Evolutionary conservation across 2,113 vertebrate species (phyloP).

Genomic region (Protomyctophum bolini): DNA sequence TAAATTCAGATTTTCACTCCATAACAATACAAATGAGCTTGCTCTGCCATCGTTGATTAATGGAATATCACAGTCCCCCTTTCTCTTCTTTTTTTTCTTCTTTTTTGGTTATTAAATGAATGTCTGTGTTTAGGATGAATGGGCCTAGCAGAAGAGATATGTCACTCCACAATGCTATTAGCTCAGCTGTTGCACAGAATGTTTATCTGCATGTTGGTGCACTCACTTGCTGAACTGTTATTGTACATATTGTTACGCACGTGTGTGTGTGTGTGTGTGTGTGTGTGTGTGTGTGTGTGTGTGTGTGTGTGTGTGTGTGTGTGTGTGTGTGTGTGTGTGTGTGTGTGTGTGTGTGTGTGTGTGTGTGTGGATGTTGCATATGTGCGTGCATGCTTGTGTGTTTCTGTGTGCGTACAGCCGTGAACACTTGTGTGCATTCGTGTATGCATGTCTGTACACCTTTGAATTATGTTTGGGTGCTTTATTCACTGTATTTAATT

Average conservation of each 20-base stretch:
- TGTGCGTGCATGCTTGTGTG: too few species aligned
- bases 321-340: too few species aligned
- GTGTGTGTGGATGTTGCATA: too few species aligned
- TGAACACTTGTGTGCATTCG: too few species aligned
- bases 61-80: slow-evolving; percentile 71
- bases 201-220: slow-evolving; percentile 20
- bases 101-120: slow-evolving; percentile 57
- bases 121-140: slow-evolving; percentile 59
- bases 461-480: slow-evolving; percentile 4
- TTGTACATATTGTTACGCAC: too few species aligned
- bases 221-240: background rate
- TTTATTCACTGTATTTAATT: slow-evolving; percentile 15
- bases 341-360: too few species aligned
- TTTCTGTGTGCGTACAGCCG: too few species aligned
- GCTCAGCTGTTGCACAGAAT: slow-evolving; percentile 12
- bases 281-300: too few species aligned
- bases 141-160: slow-evolving; percentile 33
- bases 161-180: slow-evolving; percentile 34
- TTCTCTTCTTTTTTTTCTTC: slow-evolving; percentile 15
- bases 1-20: slow-evolving; percentile 88
- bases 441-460: slow-evolving; percentile 10
- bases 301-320: too few species aligned
- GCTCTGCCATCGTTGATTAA: slow-evolving; percentile 91
- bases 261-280: too few species aligned
- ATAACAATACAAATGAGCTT: slow-evolving; percentile 91